Base-by-base conservation (phyloP, 2,113 vertebrate species). In the Cricetomys ansorgei region DNA sequence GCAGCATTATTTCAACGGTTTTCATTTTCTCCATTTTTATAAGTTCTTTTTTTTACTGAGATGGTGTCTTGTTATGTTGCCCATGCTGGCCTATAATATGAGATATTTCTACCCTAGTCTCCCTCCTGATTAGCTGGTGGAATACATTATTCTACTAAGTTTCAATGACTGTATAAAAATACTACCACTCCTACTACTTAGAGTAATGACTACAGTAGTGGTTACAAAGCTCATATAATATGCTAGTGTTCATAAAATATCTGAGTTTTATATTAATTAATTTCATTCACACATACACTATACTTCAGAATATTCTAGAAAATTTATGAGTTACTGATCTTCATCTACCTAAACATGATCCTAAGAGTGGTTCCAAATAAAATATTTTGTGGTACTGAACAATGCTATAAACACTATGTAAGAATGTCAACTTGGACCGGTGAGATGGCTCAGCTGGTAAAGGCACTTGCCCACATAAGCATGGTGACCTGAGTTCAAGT, bases 111-210 rank as follows among this genome's bases (percentile, higher is more conserved):
- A 37, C 31, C 48, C 53, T 37, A 55, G 67, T 12, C 48, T 88
- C 50, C 48, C 48, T 88, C 50, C 48, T 37, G 29, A 70, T 50
- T 62, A 29, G 11, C 57, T 59, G 57, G n/a, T n/a, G n/a, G 6
- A 25, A 45, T 64, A 64, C 40, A 88, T 50, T 81, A 91, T 80
- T 70, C 23, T 40, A 85, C 0, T 57, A n/a, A 88, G 34, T 88
- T 94, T 96, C 69, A 40, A 90, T n/a, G 76, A 95, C 76, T 88
- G 73, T n/a, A 69, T 76, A 92, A 88, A 95, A 57, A 77, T 29
- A 67, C 3, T 65, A 83, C 43, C 53, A 96, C 17, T 40, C 37
- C 34, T 45, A 64, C n/a, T 85, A 67, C 45, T 92, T 70, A n/a
- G 0, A 87, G 37, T 37, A 80, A 93, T 55, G 86, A 64, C 45